Evolutionary conservation across 2,888 invertebrate genomes (phyloP).

Genomic region (Eupithecia insigniata): DNA sequence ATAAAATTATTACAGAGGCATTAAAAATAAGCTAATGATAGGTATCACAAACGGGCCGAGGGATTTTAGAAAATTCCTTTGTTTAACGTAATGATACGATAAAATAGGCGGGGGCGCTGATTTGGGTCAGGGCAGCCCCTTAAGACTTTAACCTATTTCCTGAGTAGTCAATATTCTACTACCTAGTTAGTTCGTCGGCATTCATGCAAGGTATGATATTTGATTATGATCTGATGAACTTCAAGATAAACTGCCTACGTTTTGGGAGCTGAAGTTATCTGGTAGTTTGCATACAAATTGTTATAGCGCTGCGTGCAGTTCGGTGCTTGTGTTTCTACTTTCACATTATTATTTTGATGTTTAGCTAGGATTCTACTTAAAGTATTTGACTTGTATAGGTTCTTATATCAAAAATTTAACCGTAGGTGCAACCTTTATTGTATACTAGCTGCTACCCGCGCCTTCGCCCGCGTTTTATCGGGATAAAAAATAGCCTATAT

Average conservation of each 20-base stretch:
- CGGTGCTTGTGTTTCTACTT: background rate
- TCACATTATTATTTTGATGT: background rate
- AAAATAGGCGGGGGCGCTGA: too few relatives aligned
- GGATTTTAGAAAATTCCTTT: too few relatives aligned
- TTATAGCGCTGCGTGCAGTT: background rate
- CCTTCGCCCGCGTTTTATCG: too few relatives aligned
- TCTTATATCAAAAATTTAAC: background rate
- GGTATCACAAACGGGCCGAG: too few relatives aligned
- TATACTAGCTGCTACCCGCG: too few relatives aligned
- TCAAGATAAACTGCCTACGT: slow-evolving; percentile 19
- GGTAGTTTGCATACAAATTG: slow-evolving; percentile 7
- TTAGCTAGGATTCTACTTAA: background rate
- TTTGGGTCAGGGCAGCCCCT: too few relatives aligned
- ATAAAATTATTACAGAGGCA: too few relatives aligned
- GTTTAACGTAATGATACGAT: too few relatives aligned
- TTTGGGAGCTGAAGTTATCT: slow-evolving; percentile 12
- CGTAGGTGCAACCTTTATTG: background rate
- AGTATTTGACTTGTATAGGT: background rate
- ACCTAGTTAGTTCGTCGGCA: background rate
- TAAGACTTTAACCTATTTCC: background rate
- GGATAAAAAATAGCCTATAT: too few relatives aligned
- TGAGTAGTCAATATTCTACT: background rate
- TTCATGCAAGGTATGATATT: slow-evolving; percentile 24
- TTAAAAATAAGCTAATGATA: too few relatives aligned
- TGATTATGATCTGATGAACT: slow-evolving; percentile 24